These are phyloP conservation scores for Rotaria sp. DNA, from an alignment of 2,888 invertebrate genomes.

Conservation along the genomic window DNA sequence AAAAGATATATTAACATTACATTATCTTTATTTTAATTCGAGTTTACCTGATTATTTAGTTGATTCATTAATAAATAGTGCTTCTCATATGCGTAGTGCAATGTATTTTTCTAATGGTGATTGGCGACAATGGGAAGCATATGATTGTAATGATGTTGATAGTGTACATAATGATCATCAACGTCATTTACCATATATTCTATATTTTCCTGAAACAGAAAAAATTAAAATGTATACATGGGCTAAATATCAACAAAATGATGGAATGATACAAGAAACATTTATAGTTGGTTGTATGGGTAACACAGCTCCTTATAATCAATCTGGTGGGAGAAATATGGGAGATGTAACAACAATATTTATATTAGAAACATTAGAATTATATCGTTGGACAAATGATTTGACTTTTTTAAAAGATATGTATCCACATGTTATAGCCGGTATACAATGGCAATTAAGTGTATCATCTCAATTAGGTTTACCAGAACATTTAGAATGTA, in stretches of 20 bases:
- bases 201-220: conserved; percentile 24
- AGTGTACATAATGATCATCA: conserved; percentile 38
- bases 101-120: conserved; percentile 32
- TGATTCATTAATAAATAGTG: conserved; percentile 32
- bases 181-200: conserved; percentile 33
- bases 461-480: background rate
- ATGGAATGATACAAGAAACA: conserved; percentile 32
- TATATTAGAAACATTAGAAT: conserved; percentile 29
- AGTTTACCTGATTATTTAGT: conserved; percentile 23
- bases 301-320: background rate
- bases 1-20: background rate
- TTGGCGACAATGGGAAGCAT: conserved; percentile 37
- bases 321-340: conserved; percentile 22
- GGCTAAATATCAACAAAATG: conserved; percentile 32
- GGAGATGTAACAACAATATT: conserved; percentile 32
- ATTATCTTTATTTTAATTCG: conserved; percentile 27
- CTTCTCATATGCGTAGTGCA: conserved; percentile 29
- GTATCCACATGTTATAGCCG: background rate
- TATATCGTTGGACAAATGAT: conserved; percentile 31
- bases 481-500: conserved; percentile 24
- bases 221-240: conserved; percentile 30
- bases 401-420: conserved; percentile 19
- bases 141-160: conserved; percentile 32
- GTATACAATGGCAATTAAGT: conserved; percentile 29
- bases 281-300: background rate